These are phyloP conservation scores for Rhea americana DNA, from an alignment of 2,113 vertebrate species.

Conservation along the genomic window DNA sequence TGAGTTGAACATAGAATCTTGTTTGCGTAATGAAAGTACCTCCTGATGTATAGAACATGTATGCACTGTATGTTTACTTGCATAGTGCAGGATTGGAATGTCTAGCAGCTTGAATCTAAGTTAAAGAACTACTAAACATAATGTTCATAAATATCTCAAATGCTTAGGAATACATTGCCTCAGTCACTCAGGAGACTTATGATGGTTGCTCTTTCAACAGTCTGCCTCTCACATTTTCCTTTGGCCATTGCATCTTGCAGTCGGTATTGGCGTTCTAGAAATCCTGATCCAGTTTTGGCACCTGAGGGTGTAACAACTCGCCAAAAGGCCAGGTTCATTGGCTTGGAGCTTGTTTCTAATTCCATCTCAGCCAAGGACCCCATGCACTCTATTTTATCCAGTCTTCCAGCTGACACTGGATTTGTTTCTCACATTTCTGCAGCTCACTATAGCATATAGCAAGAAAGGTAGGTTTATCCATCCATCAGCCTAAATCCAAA, in stretches of 20 bases:
- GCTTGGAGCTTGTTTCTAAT: fast-evolving
- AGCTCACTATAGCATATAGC: not conserved
- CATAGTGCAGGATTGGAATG: not conserved
- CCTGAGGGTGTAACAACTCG: not conserved
- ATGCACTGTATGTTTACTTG: not conserved
- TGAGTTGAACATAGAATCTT: not conserved
- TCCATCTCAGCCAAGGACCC: not conserved
- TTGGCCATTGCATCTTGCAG: not conserved
- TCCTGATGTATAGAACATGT: not conserved
- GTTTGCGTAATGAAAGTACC: not conserved
- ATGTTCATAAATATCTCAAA: not conserved
- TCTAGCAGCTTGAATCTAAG: not conserved
- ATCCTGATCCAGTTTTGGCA: not conserved
- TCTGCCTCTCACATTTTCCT: not conserved
- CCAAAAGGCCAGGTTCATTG: not conserved
- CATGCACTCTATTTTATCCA: not conserved
- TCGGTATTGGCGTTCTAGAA: not conserved
- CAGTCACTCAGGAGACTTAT: not conserved
- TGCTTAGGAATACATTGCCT: not conserved
- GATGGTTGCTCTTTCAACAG: not conserved
- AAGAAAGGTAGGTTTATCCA: not conserved
- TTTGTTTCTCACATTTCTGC: not conserved
- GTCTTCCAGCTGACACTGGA: not conserved
- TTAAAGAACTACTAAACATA: not conserved
- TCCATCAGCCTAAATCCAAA: not conserved